A percentile compares a stretch with the other conserved stretches of the same genome.
Conservation (phyloP, 2,113 vertebrate species). For the Polypterus bichir region DNA sequence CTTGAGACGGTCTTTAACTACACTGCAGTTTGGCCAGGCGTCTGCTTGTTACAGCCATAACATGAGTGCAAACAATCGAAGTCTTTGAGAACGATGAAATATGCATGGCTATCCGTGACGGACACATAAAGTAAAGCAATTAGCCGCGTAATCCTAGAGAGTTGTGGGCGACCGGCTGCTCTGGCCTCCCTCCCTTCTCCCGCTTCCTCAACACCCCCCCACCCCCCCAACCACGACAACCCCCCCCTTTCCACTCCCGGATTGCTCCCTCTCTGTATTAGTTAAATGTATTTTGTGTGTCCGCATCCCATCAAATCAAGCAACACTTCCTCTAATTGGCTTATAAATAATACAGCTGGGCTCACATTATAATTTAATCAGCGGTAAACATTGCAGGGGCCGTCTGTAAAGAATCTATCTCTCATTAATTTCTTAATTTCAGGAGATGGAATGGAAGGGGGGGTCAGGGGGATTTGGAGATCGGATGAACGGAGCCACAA, state of each 20-base stretch:
- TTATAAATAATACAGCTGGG: constrained; percentile 98
- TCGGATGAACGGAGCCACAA: constrained; percentile 61
- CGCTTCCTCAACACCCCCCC: constrained; percentile 5
- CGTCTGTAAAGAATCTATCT: constrained; percentile 80
- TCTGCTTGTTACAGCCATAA: constrained; percentile 84
- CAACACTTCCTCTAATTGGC: constrained; percentile 99
- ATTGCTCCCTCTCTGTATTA: constrained; percentile 44
- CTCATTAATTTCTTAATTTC: constrained; percentile 99
- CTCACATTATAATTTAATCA: constrained; percentile 98
- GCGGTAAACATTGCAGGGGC: constrained; percentile 96
- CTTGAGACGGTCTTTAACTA: constrained; percentile 70
- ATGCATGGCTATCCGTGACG: constrained; percentile 97
- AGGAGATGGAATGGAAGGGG: constrained; percentile 27
- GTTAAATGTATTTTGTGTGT: constrained; percentile 99
- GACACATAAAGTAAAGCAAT: constrained; percentile 96
- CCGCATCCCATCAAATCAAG: constrained; percentile 99
- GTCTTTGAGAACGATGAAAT: constrained; percentile 98
- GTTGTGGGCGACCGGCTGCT: constrained; percentile 59
- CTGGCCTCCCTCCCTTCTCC: constrained; percentile 54
- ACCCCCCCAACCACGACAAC: too few species aligned
- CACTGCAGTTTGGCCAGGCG: constrained; percentile 85
- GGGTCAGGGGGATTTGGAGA: constrained; percentile 64
- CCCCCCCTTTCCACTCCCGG: too few species aligned
- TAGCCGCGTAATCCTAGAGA: constrained; percentile 95
- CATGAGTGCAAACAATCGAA: constrained; percentile 87